phyloP scores from a whole-genome alignment of 2,797 vertebrate genomes.

The Syndactyla subalaris region DNA sequence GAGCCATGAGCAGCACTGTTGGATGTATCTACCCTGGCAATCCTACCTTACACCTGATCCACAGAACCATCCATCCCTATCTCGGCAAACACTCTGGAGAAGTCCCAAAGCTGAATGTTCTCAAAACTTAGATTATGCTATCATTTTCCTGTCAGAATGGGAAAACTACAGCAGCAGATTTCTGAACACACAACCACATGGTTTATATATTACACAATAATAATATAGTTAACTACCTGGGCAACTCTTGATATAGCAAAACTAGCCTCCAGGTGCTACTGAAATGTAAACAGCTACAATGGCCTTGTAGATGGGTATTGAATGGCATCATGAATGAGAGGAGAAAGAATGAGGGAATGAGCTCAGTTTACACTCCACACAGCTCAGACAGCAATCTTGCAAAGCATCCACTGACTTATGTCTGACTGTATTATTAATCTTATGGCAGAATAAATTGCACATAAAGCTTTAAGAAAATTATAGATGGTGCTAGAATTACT shows the following conservation, averaged over 20 bases:
- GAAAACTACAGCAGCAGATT: background rate
- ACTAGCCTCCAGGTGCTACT: background rate
- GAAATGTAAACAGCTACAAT: background rate
- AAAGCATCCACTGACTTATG: background rate
- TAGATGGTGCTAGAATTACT: background rate
- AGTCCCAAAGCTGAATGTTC: background rate
- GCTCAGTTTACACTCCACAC: background rate
- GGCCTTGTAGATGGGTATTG: background rate
- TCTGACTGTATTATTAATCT: background rate
- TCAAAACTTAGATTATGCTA: background rate
- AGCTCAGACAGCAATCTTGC: background rate
- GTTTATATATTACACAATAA: background rate
- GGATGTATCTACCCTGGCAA: background rate
- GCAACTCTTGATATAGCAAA: background rate
- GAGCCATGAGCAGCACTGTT: background rate
- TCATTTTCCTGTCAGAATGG: background rate
- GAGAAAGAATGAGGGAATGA: background rate
- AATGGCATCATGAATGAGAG: background rate
- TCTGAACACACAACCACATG: background rate
- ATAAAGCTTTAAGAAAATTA: constrained; percentile 14
- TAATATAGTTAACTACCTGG: background rate
- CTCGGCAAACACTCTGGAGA: background rate
- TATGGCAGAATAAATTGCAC: background rate
- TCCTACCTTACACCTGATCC: background rate
- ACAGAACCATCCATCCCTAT: background rate